These are phyloP conservation scores for Hippocampus guttulatus DNA, from an alignment of 2,113 vertebrate species.

Conservation along the genomic window DNA sequence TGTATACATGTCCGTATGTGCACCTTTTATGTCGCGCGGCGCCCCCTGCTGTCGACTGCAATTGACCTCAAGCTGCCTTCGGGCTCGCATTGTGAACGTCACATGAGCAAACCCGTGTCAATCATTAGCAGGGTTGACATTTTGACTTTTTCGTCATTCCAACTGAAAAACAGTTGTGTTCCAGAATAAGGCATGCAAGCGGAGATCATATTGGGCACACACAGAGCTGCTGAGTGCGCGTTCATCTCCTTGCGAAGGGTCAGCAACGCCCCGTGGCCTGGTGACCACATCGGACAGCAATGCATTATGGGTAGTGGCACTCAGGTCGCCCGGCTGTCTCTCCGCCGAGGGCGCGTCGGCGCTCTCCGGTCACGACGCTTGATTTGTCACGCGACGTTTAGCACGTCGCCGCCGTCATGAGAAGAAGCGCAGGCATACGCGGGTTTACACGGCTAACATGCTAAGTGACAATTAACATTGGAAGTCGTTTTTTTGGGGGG, in stretches of 20 bases:
- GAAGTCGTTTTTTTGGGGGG: neutral
- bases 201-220: neutral
- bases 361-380: conserved; percentile 55
- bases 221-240: conserved; percentile 1
- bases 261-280: conserved; percentile 33
- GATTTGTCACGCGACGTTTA: conserved; percentile 54
- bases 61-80: too few relatives aligned
- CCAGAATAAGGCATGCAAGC: neutral
- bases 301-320: conserved; percentile 63
- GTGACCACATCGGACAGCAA: conserved; percentile 49
- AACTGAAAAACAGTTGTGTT: neutral
- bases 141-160: neutral
- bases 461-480: neutral
- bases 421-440: too few relatives aligned
- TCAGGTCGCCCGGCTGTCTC: conserved; percentile 42
- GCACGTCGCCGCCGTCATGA: neutral
- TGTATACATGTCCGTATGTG: too few relatives aligned
- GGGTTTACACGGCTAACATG: neutral
- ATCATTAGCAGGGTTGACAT: neutral
- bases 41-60: too few relatives aligned
- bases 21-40: too few relatives aligned
- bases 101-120: too few relatives aligned
- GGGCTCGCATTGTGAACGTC: too few relatives aligned
- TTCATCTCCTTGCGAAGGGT: conserved; percentile 35
- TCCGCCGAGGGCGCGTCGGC: conserved; percentile 28